A percentile compares a stretch with the other conserved stretches of the same genome.
Evolutionary conservation across 2,888 invertebrate species (phyloP).

Genomic region (Orgyia antiqua): DNA sequence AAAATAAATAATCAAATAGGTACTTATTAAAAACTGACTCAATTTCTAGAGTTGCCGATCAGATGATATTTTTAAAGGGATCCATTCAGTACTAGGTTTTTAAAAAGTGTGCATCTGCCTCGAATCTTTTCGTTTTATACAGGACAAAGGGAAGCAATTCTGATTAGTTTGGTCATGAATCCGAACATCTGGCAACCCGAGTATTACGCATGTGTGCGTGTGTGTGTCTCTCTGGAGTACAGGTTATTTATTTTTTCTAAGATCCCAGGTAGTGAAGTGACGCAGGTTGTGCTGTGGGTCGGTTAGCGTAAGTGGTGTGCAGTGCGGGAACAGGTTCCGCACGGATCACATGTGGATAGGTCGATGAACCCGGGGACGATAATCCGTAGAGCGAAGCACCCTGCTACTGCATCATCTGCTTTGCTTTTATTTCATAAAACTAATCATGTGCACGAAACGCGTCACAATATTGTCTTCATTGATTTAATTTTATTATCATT

Average conservation of each 20-base stretch:
- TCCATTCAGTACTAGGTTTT: too few species aligned
- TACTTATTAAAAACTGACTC: too few species aligned
- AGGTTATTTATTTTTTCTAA: conserved; percentile 16
- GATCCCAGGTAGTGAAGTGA: conserved; percentile 32
- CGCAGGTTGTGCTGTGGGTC: conserved; percentile 36
- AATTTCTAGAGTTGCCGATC: too few species aligned
- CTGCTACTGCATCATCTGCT: conserved; percentile 32
- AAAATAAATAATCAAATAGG: too few species aligned
- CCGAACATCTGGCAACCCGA: not conserved
- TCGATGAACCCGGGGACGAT: conserved; percentile 60
- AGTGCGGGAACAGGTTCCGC: conserved; percentile 66
- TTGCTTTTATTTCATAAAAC: conserved; percentile 22
- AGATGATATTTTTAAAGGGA: too few species aligned
- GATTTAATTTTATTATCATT: too few species aligned
- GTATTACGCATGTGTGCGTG: not conserved
- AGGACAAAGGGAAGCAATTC: too few species aligned
- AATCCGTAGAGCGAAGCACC: conserved; percentile 45
- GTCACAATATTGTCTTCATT: not conserved
- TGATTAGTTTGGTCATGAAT: not conserved
- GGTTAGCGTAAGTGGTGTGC: conserved; percentile 53
- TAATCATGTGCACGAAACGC: conserved; percentile 17
- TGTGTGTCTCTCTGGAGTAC: conserved; percentile 9
- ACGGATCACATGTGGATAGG: conserved; percentile 65
- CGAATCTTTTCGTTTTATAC: too few species aligned
- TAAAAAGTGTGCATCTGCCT: too few species aligned